Base-by-base conservation (phyloP, 2,888 invertebrate species). In the Nesidiocoris tenuis region DNA sequence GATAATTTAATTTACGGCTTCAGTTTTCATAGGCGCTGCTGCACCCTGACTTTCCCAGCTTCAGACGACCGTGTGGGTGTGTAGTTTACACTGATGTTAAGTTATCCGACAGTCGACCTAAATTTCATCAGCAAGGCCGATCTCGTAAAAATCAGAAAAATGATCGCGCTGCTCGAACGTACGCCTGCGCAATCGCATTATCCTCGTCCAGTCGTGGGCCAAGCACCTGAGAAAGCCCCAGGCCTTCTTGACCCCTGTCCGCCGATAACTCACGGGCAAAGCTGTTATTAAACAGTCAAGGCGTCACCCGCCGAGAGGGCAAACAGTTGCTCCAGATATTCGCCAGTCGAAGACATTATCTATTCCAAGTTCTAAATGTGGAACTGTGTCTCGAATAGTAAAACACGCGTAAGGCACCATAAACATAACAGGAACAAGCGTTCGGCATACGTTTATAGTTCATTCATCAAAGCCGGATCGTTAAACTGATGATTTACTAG, bases 271-370 rank as follows among this genome's bases (percentile, higher is more conserved):
- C 65, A 65, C 12, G 25, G 22, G n/a, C 18, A 65, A 65, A 39
- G 65, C 65, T 25, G 65, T 65, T 65, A 65, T 65, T 65, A 65
- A 17, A 39, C 65, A 65, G 65, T 25, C 39, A 39, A 39, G 65
- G 65, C 65, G 65, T 39, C 39, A 39, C 39, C 39, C 39, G 39
- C 39, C 3, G 39, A 39, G 39, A 7, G 39, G 3, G 5, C 39
- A 12, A 39, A 12, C 39, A 12, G 5, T 39, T 12, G 39, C 39
- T 39, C 39, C 12, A 39, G 12, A 39, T 39, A 39, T 39, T 39
- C 39, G 39, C 39, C 39, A 12, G 12, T 39, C 3, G 12, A 39
- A 3, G 39, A 12, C 39, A 39, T 39, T 39, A 39, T 39, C 39
- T 39, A 39, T 39, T 39, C 12, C 12, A 7, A 12, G 3, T 7